These are phyloP conservation scores for Drepana falcataria DNA, from an alignment of 2,888 invertebrate genomes.

Conservation along the genomic window DNA sequence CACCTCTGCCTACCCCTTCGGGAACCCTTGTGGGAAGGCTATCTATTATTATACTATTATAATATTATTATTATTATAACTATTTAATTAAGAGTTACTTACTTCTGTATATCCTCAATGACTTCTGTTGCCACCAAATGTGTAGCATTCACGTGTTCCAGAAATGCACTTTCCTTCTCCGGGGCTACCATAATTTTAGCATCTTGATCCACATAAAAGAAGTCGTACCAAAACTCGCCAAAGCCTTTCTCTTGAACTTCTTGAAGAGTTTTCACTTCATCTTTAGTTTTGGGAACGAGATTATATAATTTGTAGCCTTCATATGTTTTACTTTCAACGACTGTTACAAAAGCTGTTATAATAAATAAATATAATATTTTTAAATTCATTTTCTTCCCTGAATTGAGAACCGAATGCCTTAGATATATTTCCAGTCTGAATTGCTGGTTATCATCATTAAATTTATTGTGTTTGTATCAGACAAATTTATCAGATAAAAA, in stretches of 20 bases:
- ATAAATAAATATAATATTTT: conserved; percentile 21
- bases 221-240: conserved; percentile 57
- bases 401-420: background rate
- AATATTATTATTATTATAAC: too few relatives aligned
- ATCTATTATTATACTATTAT: too few relatives aligned
- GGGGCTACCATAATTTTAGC: conserved; percentile 51
- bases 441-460: background rate
- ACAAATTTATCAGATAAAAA: background rate
- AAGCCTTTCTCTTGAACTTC: conserved; percentile 53
- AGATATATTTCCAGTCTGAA: background rate
- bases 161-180: conserved; percentile 32
- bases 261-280: conserved; percentile 66
- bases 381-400: conserved; percentile 27
- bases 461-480: background rate
- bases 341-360: conserved; percentile 14
- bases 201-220: conserved; percentile 43
- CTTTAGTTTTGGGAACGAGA: conserved; percentile 62
- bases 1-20: too few relatives aligned
- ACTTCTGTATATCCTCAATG: conserved; percentile 55
- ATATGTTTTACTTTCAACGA: conserved; percentile 45
- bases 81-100: conserved; percentile 14
- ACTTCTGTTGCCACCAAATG: conserved; percentile 32
- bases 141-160: conserved; percentile 18
- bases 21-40: too few relatives aligned
- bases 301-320: conserved; percentile 80